These are phyloP conservation scores for Daphoenositta chrysoptera DNA, from an alignment of 2,113 vertebrate genomes.

Conservation along the genomic window DNA sequence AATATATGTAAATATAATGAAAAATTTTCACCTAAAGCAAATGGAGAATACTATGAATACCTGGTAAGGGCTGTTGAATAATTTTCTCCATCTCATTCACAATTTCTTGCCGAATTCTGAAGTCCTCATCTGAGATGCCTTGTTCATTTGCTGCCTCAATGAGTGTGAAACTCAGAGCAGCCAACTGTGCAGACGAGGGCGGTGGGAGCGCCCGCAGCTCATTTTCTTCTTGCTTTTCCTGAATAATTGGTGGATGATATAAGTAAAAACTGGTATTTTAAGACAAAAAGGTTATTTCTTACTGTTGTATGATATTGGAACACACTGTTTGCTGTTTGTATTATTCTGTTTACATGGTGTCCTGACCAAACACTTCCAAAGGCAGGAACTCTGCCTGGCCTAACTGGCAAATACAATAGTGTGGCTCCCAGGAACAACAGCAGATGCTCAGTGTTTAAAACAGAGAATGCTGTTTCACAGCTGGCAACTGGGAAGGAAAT, in stretches of 20 bases:
- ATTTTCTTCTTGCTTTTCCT: slow-evolving; percentile 98
- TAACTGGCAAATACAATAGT: neutral
- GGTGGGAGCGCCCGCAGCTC: slow-evolving; percentile 88
- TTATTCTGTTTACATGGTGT: neutral
- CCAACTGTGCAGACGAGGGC: slow-evolving; percentile 83
- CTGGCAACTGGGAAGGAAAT: neutral
- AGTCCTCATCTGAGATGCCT: slow-evolving; percentile 92
- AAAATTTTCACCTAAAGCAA: neutral
- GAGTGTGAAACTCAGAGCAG: slow-evolving; percentile 84
- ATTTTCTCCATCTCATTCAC: slow-evolving; percentile 88
- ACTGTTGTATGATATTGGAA: neutral
- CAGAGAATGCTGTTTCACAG: neutral
- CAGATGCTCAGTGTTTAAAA: neutral
- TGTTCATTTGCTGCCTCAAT: slow-evolving; percentile 80
- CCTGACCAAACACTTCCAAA: neutral
- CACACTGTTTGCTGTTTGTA: neutral
- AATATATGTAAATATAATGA: neutral
- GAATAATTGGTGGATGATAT: slow-evolving; percentile 3
- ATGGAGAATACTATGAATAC: slow-evolving; percentile 58
- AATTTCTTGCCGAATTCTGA: slow-evolving; percentile 80
- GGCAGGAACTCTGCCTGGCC: neutral
- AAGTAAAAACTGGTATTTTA: neutral
- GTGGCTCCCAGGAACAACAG: neutral
- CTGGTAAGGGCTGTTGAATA: slow-evolving; percentile 84
- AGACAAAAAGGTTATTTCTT: neutral